Evolutionary conservation across 2,888 invertebrate species (phyloP), one percentile per base, ranked within the genome.

Genomic region (Clostera curtula): DNA sequence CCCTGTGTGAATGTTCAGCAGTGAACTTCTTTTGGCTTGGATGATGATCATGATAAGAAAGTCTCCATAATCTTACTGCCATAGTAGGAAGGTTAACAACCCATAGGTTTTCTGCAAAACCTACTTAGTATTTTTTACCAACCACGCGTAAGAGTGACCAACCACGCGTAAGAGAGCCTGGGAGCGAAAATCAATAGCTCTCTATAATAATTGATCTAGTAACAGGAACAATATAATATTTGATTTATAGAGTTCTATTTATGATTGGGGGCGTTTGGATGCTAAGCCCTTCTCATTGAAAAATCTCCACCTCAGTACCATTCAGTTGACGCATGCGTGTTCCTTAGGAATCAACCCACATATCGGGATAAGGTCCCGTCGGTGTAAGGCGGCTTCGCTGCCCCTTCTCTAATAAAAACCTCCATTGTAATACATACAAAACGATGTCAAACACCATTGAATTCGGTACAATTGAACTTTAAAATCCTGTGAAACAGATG

Each of bases 291-390:
- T 47, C 41, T 54, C 59, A 57, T 57, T 60, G 54, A 60, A 56
- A 51, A 46, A 43, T 45, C 35, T 39, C 28, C 30, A 33, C 40
- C 29, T 47, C 45, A 36, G 29, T 34, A 19, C 27, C 19, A 28
- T 34, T 23, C 40, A 24, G 31, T 12, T 29, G 11, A 53, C 79
- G 80, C 80, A 74, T 79, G 80, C 76, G 66, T 48, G 19, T 16
- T 6, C 3, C 21, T 36, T 37, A 47, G 38, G 43, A 38, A 35
- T 20, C 41, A 48, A 60, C 58, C 48, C 41, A 47, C 45, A 48
- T 36, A 36, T 27, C 42, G 38, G 49, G 40, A 25, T 19, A 44
- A 29, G 60, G 68, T 68, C 74, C 72, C 72, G 74, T 73, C 68
- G 61, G 68, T 56, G 44, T 43, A 56, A 57, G 48, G 48, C 57